Conservation (phyloP, 2,113 vertebrate genomes). For the Verasper variegatus region DNA sequence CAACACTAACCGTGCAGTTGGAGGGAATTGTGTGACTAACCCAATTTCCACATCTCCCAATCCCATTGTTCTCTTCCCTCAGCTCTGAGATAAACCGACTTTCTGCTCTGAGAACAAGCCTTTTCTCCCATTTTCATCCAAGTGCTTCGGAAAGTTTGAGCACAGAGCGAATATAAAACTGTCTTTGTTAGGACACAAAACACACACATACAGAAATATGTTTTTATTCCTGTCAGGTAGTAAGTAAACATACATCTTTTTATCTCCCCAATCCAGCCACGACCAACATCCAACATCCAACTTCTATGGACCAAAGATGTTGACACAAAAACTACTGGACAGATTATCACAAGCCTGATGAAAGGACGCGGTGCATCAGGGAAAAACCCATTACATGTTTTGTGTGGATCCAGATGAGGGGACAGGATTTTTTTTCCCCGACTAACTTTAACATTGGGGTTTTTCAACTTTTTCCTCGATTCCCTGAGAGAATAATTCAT, state of each 20-base stretch:
- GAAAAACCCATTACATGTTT: too few relatives aligned
- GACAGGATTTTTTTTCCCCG: too few relatives aligned
- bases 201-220: constrained; percentile 3
- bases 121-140: constrained; percentile 25
- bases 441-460: too few relatives aligned
- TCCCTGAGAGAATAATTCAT: too few relatives aligned
- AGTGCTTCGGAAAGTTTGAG: constrained; percentile 43
- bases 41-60: constrained; percentile 23
- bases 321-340: not conserved
- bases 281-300: too few relatives aligned
- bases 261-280: not conserved
- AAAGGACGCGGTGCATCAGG: too few relatives aligned
- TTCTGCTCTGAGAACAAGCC: constrained; percentile 26
- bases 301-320: constrained; percentile 12
- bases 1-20: not conserved
- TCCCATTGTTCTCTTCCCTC: constrained; percentile 24
- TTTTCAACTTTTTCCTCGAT: too few relatives aligned
- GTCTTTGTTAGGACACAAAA: constrained; percentile 31
- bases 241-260: constrained; percentile 1
- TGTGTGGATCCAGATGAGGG: too few relatives aligned
- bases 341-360: too few relatives aligned
- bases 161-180: constrained; percentile 28
- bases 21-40: constrained; percentile 1
- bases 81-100: constrained; percentile 28
- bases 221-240: constrained; percentile 11